These are phyloP conservation scores for Sus cebifrons DNA, from an alignment of 2,797 vertebrate genomes.

Conservation along the genomic window DNA sequence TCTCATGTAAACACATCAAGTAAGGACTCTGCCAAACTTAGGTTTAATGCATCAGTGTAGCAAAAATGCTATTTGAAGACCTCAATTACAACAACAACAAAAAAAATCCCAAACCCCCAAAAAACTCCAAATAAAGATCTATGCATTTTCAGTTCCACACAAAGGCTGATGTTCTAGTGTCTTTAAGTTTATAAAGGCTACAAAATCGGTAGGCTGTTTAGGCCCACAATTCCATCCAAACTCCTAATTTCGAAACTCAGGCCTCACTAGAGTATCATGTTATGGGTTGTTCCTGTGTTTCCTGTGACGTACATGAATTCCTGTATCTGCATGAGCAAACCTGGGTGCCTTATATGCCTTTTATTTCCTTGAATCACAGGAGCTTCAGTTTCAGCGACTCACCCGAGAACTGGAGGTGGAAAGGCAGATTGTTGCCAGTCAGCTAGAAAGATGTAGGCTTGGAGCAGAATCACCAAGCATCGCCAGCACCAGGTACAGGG, in stretches of 20 bases:
- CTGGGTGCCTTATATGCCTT: slow-evolving; percentile 84
- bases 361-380: slow-evolving; percentile 93
- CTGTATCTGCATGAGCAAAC: slow-evolving; percentile 70
- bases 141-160: neutral
- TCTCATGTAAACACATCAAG: neutral
- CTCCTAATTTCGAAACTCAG: slow-evolving; percentile 58
- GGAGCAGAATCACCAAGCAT: slow-evolving; percentile 97
- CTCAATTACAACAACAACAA: neutral
- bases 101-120: slow-evolving; percentile 5
- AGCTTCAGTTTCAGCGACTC: slow-evolving; percentile 99
- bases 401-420: slow-evolving; percentile 99
- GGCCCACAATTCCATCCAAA: slow-evolving; percentile 61
- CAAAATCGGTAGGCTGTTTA: slow-evolving; percentile 71
- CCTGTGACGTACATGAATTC: slow-evolving; percentile 70
- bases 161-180: slow-evolving; percentile 63
- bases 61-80: slow-evolving; percentile 36
- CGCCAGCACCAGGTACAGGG: slow-evolving; percentile 97
- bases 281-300: slow-evolving; percentile 80
- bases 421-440: slow-evolving; percentile 99
- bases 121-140: slow-evolving; percentile 19
- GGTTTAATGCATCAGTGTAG: slow-evolving; percentile 60
- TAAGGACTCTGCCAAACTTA: slow-evolving; percentile 50
- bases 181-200: slow-evolving; percentile 73
- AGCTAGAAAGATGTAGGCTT: slow-evolving; percentile 99
- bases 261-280: slow-evolving; percentile 75